These are phyloP conservation scores for Peromyscus eremicus DNA, from an alignment of 2,797 vertebrate genomes.

Conservation along the genomic window DNA sequence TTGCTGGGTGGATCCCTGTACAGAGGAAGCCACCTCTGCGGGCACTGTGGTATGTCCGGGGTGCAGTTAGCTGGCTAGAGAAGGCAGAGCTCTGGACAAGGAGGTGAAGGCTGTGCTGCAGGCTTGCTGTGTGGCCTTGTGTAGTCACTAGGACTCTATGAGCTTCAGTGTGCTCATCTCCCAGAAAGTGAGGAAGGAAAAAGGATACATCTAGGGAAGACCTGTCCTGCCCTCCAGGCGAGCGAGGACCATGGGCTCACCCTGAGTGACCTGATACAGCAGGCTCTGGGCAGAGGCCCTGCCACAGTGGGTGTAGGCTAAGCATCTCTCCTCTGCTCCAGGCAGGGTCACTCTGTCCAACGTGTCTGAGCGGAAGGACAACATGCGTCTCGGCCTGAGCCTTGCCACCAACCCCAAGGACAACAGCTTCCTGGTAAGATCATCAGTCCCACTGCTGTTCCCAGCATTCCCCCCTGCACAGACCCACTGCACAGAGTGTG, in stretches of 20 bases:
- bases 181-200: background rate
- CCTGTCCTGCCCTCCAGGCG: background rate
- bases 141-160: background rate
- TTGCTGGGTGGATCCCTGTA: background rate
- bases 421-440: conserved; percentile 98
- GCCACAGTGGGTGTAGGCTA: background rate
- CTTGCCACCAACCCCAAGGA: conserved; percentile 96
- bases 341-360: conserved; percentile 99
- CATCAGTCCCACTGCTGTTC: rapidly evolving
- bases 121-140: background rate
- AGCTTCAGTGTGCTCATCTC: background rate
- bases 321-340: conserved; percentile 85
- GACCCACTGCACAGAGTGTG: background rate
- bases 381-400: conserved; percentile 98
- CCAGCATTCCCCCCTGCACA: background rate
- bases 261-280: rapidly evolving
- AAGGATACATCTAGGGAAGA: background rate
- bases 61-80: background rate
- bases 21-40: background rate
- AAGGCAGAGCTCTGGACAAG: background rate
- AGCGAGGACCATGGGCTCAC: background rate
- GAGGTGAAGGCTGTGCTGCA: background rate
- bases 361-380: conserved; percentile 97
- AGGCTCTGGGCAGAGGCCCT: rapidly evolving
- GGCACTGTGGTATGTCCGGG: background rate